Evolutionary conservation across 2,888 invertebrate species (phyloP), one percentile per base, ranked within the genome.

Genomic region (Allygus modestus): DNA sequence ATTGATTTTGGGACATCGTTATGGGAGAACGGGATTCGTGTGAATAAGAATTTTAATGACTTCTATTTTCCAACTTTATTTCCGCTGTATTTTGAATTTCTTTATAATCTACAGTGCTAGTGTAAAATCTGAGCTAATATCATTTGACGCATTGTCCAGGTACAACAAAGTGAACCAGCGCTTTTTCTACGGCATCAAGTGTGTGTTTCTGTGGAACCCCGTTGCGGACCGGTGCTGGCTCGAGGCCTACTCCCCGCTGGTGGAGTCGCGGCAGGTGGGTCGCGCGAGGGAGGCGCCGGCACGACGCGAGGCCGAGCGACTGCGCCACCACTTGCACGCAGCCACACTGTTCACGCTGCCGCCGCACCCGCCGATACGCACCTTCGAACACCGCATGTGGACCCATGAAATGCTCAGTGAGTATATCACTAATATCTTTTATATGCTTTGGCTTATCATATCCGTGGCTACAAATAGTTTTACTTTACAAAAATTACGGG

Each of bases 401-500:
- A 41, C 1, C 0, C 65, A 2, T 11, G 65, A 65, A 0, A 15
- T 31, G 26, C 26, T 65, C 31, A 31, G 65, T 65, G 65, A 65
- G 65, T 37, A 7, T 37, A 37, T 37, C 37, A 37, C 37, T 37
- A 7, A 37, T 9, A n/a, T 37, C 37, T 37, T 37, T 37, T 97
- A 95, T 88, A 97, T 94, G 0, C 97, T 97, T 88, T 91, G 92
- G 92, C 0, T 97, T 98, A 88, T 94, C 92, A 87, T 93, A 93
- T 9, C 95, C 94, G 85, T 92, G 90, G 85, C 93, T 93, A 0
- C 95, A 94, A 81, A 94, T 93, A 1, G 94, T 94, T 89, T 95
- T 92, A 0, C 97, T 97, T 58, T 97, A n/a, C n/a, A n/a, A n/a
- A n/a, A n/a, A n/a, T n/a, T n/a, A n/a, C n/a, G n/a, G n/a, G n/a